Percentiles rank a stretch among this genome's conserved stretches.
Evolutionary conservation across 2,888 invertebrate species (phyloP).

Genomic region (Nemapogon koenigi): DNA sequence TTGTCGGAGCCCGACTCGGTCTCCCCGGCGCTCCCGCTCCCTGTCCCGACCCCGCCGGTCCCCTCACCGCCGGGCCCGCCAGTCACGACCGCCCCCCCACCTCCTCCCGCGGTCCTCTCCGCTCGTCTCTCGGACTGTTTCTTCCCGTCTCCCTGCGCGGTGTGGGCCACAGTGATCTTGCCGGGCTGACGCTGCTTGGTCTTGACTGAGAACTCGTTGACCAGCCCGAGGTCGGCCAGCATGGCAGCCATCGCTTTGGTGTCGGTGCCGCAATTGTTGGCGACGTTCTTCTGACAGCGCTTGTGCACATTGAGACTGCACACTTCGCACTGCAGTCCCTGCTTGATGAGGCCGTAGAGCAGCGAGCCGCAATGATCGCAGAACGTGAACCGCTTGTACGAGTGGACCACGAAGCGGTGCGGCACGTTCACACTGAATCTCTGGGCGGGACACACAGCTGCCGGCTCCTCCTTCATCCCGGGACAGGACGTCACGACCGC

Average conservation of each 20-base stretch:
- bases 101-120: no score
- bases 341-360: constrained; percentile 94
- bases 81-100: no score
- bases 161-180: background rate
- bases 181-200: constrained; percentile 59
- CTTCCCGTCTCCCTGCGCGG: no score
- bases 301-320: constrained; percentile 99
- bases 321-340: constrained; percentile 96
- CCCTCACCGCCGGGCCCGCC: background rate
- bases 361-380: constrained; percentile 99
- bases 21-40: constrained; percentile 26
- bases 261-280: constrained; percentile 99
- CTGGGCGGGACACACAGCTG: constrained; percentile 63
- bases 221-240: constrained; percentile 88
- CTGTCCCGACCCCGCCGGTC: background rate
- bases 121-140: no score
- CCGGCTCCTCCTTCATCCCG: constrained; percentile 91
- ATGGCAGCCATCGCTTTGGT: constrained; percentile 96
- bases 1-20: constrained; percentile 43
- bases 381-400: constrained; percentile 97
- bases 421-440: constrained; percentile 99
- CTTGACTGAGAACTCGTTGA: constrained; percentile 73
- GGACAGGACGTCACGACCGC: constrained; percentile 98
- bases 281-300: constrained; percentile 98
- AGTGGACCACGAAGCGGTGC: constrained; percentile 95